Percentiles rank a stretch among this genome's conserved stretches.
These are phyloP conservation scores for Nephotettix cincticeps DNA, from an alignment of 1,140 invertebrate species.

Conservation along the genomic window DNA sequence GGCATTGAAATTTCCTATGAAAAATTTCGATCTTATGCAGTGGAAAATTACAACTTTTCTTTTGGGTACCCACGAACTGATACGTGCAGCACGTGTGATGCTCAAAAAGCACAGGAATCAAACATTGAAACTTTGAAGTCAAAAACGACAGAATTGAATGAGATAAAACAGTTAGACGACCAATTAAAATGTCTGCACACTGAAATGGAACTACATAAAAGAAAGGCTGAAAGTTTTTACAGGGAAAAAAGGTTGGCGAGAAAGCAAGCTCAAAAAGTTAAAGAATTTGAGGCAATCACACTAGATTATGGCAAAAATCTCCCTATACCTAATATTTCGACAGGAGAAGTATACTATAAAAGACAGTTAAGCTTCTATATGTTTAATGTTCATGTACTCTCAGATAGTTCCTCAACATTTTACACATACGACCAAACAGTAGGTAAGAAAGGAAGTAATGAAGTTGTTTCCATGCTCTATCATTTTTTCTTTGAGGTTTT, in stretches of 20 bases:
- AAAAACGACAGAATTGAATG: background rate
- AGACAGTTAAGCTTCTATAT: slow-evolving; percentile 16
- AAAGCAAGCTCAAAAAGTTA: background rate
- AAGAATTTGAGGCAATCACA: slow-evolving; percentile 2
- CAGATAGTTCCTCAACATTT: slow-evolving; percentile 12
- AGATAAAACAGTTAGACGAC: background rate
- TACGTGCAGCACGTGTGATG: slow-evolving; percentile 16
- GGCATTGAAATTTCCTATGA: slow-evolving; percentile 27
- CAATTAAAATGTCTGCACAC: background rate
- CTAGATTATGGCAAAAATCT: slow-evolving; percentile 20
- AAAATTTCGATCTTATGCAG: background rate
- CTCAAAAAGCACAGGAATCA: background rate
- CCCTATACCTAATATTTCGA: slow-evolving; percentile 22
- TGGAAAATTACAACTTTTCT: slow-evolving; percentile 26
- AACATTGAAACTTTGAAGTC: background rate
- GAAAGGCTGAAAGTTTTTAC: background rate
- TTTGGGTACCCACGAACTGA: slow-evolving; percentile 33
- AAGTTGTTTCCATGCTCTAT: slow-evolving; percentile 33
- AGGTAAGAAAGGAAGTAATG: slow-evolving; percentile 17
- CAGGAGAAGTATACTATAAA: slow-evolving; percentile 14
- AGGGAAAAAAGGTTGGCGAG: background rate
- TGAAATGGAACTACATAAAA: background rate
- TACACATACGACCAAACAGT: slow-evolving; percentile 22
- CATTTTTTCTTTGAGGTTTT: background rate
- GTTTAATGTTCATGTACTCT: slow-evolving; percentile 11